Evolutionary conservation across 2,888 invertebrate genomes (phyloP).

Genomic region (Sclerodermus sp.): DNA sequence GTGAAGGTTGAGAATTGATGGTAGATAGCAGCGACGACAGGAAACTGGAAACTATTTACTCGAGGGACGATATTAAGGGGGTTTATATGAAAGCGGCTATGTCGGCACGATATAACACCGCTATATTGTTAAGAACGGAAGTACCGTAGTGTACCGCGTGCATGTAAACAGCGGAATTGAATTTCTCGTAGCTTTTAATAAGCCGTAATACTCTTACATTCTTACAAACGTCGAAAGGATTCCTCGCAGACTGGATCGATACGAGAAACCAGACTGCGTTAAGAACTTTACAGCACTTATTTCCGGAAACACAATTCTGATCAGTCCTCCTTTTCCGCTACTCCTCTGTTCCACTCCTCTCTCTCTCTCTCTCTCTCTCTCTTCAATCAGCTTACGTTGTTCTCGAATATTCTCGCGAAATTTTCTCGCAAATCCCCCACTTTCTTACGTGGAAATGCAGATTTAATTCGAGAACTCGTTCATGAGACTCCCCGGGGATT

Average conservation of each 20-base stretch:
- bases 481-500: too few relatives aligned
- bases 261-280: not conserved
- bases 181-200: constrained; percentile 35
- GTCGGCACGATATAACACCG: constrained; percentile 38
- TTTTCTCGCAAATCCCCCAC: too few relatives aligned
- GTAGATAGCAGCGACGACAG: constrained; percentile 32
- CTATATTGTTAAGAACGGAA: constrained; percentile 32
- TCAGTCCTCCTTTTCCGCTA: too few relatives aligned
- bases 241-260: too few relatives aligned
- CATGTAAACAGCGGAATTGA: constrained; percentile 20
- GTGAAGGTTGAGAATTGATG: constrained; percentile 35
- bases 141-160: not conserved
- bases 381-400: not conserved
- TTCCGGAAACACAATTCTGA: not conserved
- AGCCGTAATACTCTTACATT: constrained; percentile 16
- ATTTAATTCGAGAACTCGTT: too few relatives aligned
- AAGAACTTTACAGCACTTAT: not conserved
- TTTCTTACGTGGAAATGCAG: too few relatives aligned
- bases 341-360: not conserved
- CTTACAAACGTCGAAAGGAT: not conserved
- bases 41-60: constrained; percentile 48
- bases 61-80: constrained; percentile 44
- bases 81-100: constrained; percentile 42
- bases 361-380: not conserved
- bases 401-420: constrained; percentile 6